phyloP scores from a whole-genome alignment of 1,140 invertebrate genomes.

The Meteorus sp. region DNA sequence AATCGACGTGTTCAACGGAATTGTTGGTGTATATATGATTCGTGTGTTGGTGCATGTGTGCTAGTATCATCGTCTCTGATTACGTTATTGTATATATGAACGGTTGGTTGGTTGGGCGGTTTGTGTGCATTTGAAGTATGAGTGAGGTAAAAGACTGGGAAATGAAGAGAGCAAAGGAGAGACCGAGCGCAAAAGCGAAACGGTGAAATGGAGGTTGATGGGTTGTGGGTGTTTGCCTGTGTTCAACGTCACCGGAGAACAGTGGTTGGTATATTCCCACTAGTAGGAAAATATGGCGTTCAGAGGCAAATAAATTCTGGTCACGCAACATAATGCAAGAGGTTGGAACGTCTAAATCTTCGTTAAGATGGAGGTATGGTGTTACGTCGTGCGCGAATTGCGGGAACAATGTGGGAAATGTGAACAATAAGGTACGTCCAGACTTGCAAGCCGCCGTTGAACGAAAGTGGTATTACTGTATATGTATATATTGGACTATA shows the following conservation, averaged over 20 bases:
- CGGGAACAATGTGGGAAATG: conserved; percentile 30
- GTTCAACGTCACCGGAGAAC: background rate
- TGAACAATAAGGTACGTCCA: conserved; percentile 28
- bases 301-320: conserved; percentile 34
- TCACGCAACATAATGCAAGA: conserved; percentile 33
- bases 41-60: no score
- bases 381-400: conserved; percentile 23
- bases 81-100: conserved; percentile 8
- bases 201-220: no score
- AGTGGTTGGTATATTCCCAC: no score
- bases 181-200: no score
- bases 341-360: conserved; percentile 33
- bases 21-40: conserved; percentile 7
- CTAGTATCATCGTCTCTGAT: conserved; percentile 6
- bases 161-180: no score
- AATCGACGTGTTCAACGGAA: no score
- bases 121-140: background rate
- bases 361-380: conserved; percentile 29
- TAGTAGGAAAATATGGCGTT: conserved; percentile 14
- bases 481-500: conserved; percentile 5
- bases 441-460: background rate
- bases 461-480: background rate
- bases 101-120: background rate
- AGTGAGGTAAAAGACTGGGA: background rate
- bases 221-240: conserved; percentile 4